Percentiles rank a stretch among this genome's conserved stretches.
phyloP scores from a whole-genome alignment of 2,113 vertebrate genomes.

The Microtus pennsylvanicus region DNA sequence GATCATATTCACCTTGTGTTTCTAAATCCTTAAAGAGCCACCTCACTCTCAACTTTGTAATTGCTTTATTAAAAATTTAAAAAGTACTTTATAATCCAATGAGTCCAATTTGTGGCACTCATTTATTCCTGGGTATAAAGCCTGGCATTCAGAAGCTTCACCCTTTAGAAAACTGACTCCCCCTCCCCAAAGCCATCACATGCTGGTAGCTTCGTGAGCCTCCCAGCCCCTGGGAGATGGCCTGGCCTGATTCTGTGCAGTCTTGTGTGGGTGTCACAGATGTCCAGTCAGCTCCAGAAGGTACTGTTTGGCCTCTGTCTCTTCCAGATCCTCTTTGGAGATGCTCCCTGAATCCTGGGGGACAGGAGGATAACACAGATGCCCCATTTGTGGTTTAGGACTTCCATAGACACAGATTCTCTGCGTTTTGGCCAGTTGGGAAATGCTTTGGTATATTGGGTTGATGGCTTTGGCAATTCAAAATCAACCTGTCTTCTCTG shows the following conservation, averaged over 20 bases:
- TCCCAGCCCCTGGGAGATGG: no score
- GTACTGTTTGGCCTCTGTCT: not conserved
- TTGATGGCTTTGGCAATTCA: not conserved
- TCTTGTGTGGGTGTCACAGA: not conserved
- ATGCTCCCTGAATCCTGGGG: not conserved
- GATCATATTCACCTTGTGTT: no score
- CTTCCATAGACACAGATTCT: not conserved
- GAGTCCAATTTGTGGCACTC: no score
- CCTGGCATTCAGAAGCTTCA: not conserved
- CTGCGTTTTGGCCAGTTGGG: not conserved
- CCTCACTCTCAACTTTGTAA: no score
- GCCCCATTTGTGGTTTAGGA: not conserved
- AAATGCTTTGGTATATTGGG: not conserved
- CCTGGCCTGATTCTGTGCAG: not conserved
- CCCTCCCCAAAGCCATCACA: no score
- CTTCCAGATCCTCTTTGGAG: not conserved
- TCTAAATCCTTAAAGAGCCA: not conserved
- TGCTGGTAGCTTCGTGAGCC: not conserved
- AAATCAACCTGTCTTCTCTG: not conserved
- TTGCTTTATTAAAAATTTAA: not conserved
- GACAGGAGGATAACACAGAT: not conserved
- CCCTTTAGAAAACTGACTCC: not conserved
- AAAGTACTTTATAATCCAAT: not conserved
- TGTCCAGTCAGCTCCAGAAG: not conserved
- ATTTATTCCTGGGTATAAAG: not conserved